phyloP scores from a whole-genome alignment of 2,888 invertebrate genomes.

The Pristionchus mayeri region DNA sequence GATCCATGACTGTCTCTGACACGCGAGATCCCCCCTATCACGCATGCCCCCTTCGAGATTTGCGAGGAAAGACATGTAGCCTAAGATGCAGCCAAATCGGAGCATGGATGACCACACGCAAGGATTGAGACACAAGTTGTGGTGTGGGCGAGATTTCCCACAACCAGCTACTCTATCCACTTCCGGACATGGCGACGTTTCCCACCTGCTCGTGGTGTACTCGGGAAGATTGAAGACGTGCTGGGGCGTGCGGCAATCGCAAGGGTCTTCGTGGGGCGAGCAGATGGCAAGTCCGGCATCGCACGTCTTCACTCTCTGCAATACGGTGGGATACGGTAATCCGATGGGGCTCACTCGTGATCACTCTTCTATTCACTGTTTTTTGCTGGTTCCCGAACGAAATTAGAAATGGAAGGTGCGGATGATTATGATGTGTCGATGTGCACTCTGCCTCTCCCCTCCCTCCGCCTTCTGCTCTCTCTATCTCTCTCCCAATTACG shows the following conservation, averaged over 20 bases:
- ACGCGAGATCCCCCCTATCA: background rate
- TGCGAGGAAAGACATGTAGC: background rate
- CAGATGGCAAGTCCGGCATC: slow-evolving; percentile 15
- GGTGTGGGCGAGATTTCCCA: slow-evolving; percentile 2
- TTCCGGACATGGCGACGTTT: background rate
- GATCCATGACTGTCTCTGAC: background rate
- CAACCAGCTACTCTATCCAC: background rate
- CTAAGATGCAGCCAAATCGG: background rate
- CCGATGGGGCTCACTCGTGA: background rate
- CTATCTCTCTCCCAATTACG: background rate
- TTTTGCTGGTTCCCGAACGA: background rate
- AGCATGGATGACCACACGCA: no score
- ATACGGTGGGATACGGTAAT: background rate
- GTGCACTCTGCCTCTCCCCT: background rate
- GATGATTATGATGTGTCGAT: background rate
- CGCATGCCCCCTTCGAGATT: background rate
- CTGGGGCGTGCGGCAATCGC: slow-evolving; percentile 55
- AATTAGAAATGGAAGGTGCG: slow-evolving; percentile 9
- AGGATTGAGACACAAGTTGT: no score
- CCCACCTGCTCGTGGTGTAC: slow-evolving; percentile 58
- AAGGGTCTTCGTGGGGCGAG: slow-evolving; percentile 38
- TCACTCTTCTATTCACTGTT: background rate
- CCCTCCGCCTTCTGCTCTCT: background rate
- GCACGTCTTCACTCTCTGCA: slow-evolving; percentile 24
- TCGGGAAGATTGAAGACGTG: slow-evolving; percentile 64